Percentiles rank a stretch among this genome's conserved stretches.
Evolutionary conservation across 1,140 invertebrate species (phyloP).

Genomic region (Chironomus striatipennis): DNA sequence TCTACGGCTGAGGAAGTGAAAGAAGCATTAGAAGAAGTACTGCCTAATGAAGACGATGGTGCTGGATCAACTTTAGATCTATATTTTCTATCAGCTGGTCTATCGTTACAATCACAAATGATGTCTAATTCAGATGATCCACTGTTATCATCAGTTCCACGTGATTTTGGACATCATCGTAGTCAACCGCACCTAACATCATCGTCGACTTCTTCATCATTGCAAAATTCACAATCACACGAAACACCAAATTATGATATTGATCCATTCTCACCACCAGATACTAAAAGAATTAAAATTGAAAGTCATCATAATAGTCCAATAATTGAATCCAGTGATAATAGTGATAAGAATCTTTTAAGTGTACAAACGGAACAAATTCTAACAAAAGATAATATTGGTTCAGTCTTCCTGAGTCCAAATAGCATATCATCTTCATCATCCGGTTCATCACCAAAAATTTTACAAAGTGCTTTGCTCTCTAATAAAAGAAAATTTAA

Average conservation of each 20-base stretch:
- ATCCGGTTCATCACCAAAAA: conserved; percentile 35
- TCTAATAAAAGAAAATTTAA: conserved; percentile 28
- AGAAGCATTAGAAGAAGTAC: conserved; percentile 67
- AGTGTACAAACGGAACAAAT: conserved; percentile 25
- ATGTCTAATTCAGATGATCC: conserved; percentile 81
- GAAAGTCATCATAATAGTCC: conserved; percentile 25
- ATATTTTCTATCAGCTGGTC: conserved; percentile 35
- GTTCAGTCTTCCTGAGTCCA: conserved; percentile 67
- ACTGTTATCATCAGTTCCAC: conserved; percentile 66
- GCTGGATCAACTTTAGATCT: conserved; percentile 32
- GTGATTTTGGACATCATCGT: conserved; percentile 54
- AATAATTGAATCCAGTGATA: conserved; percentile 22
- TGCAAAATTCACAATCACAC: conserved; percentile 30
- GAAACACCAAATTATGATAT: conserved; percentile 31
- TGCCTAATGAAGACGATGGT: conserved; percentile 54
- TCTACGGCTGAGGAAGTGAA: conserved; percentile 75
- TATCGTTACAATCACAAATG: conserved; percentile 57
- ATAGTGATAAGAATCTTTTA: conserved; percentile 24
- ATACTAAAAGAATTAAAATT: conserved; percentile 33
- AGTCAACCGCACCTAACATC: conserved; percentile 30
- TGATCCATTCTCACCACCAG: conserved; percentile 15
- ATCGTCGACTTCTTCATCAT: conserved; percentile 27
- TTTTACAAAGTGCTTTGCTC: conserved; percentile 43
- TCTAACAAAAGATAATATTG: conserved; percentile 39
- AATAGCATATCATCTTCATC: conserved; percentile 56